Percentiles rank a stretch among this genome's conserved stretches.
Evolutionary conservation across 2,888 invertebrate species (phyloP).

Genomic region (Agrotis ipsilon): DNA sequence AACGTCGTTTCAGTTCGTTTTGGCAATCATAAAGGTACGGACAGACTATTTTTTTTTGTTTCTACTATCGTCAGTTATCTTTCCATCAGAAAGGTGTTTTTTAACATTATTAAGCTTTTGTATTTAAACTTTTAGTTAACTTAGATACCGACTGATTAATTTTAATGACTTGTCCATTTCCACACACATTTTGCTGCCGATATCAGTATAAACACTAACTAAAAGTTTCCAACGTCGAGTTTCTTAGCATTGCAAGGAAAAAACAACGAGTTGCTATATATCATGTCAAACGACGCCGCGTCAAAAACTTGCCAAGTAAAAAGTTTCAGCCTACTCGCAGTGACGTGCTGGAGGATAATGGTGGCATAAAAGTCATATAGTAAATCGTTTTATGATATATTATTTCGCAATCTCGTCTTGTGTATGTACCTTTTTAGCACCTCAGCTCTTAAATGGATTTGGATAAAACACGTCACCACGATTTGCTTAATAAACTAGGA

Average conservation of each 20-base stretch:
- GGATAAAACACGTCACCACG: not conserved
- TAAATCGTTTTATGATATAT: slow-evolving; percentile 53
- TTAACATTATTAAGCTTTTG: no score
- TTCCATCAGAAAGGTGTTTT: no score
- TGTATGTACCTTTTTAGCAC: slow-evolving; percentile 1
- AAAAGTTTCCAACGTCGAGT: slow-evolving; percentile 11
- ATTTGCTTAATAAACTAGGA: no score
- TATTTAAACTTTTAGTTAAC: no score
- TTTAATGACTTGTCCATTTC: no score
- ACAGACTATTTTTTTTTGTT: no score
- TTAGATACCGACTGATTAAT: no score
- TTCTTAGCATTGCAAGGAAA: slow-evolving; percentile 24
- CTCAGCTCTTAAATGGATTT: not conserved
- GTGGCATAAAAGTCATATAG: slow-evolving; percentile 45
- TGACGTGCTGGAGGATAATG: slow-evolving; percentile 42
- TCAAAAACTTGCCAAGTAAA: slow-evolving; percentile 55
- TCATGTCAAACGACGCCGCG: slow-evolving; percentile 32
- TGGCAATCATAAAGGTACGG: no score
- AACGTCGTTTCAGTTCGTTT: no score
- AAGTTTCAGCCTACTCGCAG: slow-evolving; percentile 48
- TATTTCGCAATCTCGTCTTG: slow-evolving; percentile 28
- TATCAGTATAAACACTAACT: not conserved
- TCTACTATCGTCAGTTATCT: no score
- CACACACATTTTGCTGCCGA: no score
- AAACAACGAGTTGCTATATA: slow-evolving; percentile 39